Evolutionary conservation across 2,888 invertebrate species (phyloP).

Genomic region (Pimpla rufipes): DNA sequence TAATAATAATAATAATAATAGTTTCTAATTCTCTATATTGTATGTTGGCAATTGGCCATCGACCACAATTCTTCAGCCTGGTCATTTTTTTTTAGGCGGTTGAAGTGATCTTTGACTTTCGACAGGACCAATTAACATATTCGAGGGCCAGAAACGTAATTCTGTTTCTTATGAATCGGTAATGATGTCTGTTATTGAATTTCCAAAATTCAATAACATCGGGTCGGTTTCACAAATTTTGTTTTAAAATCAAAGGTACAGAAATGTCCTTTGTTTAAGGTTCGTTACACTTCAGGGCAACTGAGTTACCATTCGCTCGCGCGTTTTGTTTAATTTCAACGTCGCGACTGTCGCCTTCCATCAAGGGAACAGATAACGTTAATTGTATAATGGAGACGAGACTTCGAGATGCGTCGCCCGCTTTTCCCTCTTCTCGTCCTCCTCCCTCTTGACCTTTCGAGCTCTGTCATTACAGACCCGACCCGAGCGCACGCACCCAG

Average conservation of each 20-base stretch:
- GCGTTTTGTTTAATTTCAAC: neutral
- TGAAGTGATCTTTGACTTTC: too few relatives aligned
- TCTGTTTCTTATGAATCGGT: too few relatives aligned
- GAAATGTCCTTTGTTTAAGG: neutral
- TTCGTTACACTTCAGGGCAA: neutral
- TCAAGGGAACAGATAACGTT: slow-evolving; percentile 22
- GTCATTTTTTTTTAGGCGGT: too few relatives aligned
- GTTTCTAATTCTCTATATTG: too few relatives aligned
- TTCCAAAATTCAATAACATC: too few relatives aligned
- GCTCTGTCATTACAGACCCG: slow-evolving; percentile 8
- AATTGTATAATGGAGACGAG: slow-evolving; percentile 38
- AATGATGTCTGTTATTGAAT: too few relatives aligned
- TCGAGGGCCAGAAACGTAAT: too few relatives aligned
- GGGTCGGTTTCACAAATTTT: too few relatives aligned
- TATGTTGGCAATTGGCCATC: too few relatives aligned
- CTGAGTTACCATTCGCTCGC: neutral
- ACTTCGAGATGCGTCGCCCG: slow-evolving; percentile 6
- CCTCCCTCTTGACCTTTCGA: neutral
- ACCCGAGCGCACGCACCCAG: slow-evolving; percentile 7
- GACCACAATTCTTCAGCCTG: too few relatives aligned
- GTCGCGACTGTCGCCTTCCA: neutral
- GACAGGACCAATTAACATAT: too few relatives aligned
- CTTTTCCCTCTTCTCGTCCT: neutral
- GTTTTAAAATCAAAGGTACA: neutral
- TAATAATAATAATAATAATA: too few relatives aligned